A percentile compares a stretch with the other conserved stretches of the same genome.
Evolutionary conservation across 2,888 invertebrate species (phyloP).

Genomic region (Sympetrum striolatum): DNA sequence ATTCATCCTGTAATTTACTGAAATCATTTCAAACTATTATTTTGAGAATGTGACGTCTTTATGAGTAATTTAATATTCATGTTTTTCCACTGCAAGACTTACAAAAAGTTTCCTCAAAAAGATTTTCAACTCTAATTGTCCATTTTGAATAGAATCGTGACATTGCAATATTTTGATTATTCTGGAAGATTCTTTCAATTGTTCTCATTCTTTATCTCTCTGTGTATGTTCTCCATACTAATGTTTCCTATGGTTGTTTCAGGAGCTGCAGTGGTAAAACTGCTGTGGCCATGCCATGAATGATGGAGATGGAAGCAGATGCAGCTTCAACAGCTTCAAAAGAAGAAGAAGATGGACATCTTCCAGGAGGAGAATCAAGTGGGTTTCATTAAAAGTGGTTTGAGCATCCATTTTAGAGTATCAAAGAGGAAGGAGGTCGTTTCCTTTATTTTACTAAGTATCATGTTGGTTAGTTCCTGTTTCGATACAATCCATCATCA

Average conservation of each 20-base stretch:
- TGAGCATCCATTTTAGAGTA: not conserved
- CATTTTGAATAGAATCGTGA: not conserved
- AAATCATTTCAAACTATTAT: too few relatives aligned
- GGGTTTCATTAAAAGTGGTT: not conserved
- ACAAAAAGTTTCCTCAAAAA: not conserved
- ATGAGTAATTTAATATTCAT: too few relatives aligned
- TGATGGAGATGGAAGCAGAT: slow-evolving; percentile 35
- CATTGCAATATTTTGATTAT: not conserved
- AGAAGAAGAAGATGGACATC: slow-evolving; percentile 37
- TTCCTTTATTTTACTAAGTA: not conserved
- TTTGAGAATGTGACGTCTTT: too few relatives aligned
- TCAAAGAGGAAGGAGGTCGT: not conserved
- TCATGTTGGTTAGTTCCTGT: not conserved
- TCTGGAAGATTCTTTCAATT: not conserved
- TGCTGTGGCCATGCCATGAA: slow-evolving; percentile 18
- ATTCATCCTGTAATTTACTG: too few relatives aligned
- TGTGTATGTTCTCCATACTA: too few relatives aligned
- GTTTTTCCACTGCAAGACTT: too few relatives aligned
- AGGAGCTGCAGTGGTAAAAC: slow-evolving; percentile 4
- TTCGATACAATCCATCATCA: not conserved
- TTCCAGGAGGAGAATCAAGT: slow-evolving; percentile 3
- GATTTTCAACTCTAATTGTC: not conserved
- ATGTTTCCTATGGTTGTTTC: not conserved
- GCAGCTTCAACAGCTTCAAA: slow-evolving; percentile 34
- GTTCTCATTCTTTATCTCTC: not conserved